Percentiles rank a stretch among this genome's conserved stretches.
Conservation (phyloP, 2,888 invertebrate genomes). For the Aspidapion aeneum region DNA sequence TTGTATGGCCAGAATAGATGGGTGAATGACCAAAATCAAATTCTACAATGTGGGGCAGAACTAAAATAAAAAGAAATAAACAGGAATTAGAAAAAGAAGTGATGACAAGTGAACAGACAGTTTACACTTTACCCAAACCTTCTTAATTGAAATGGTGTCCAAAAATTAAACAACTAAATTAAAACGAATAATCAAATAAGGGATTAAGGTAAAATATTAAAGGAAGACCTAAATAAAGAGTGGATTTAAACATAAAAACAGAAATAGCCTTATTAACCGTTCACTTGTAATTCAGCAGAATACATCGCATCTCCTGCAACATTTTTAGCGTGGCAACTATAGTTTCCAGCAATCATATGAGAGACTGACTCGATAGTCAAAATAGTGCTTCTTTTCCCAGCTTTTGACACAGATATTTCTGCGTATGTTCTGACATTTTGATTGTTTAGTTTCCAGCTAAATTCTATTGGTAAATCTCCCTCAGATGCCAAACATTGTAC, state of each 20-base stretch:
- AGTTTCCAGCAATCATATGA: slow-evolving; percentile 62
- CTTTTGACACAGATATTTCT: slow-evolving; percentile 54
- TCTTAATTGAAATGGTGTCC: no score
- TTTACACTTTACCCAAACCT: no score
- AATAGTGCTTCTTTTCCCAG: slow-evolving; percentile 60
- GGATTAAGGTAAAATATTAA: not conserved
- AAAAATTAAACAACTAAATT: no score
- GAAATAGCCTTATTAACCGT: slow-evolving; percentile 51
- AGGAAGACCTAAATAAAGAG: slow-evolving; percentile 7
- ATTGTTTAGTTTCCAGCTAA: slow-evolving; percentile 72
- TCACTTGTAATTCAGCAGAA: slow-evolving; percentile 61
- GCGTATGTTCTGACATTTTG: slow-evolving; percentile 54
- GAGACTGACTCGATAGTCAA: slow-evolving; percentile 66
- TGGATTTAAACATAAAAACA: slow-evolving; percentile 7
- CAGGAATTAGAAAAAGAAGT: not conserved
- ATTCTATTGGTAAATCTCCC: slow-evolving; percentile 71
- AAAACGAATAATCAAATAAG: not conserved
- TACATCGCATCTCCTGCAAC: slow-evolving; percentile 59
- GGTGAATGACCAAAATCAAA: slow-evolving; percentile 76
- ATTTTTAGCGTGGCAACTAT: slow-evolving; percentile 63
- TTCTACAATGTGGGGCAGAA: slow-evolving; percentile 76
- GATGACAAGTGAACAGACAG: not conserved
- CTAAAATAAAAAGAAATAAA: slow-evolving; percentile 55
- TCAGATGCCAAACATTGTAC: slow-evolving; percentile 63
- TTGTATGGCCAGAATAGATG: slow-evolving; percentile 74